Percentiles rank a stretch among this genome's conserved stretches.
phyloP scores from a whole-genome alignment of 2,113 vertebrate species.

The Naja naja region DNA sequence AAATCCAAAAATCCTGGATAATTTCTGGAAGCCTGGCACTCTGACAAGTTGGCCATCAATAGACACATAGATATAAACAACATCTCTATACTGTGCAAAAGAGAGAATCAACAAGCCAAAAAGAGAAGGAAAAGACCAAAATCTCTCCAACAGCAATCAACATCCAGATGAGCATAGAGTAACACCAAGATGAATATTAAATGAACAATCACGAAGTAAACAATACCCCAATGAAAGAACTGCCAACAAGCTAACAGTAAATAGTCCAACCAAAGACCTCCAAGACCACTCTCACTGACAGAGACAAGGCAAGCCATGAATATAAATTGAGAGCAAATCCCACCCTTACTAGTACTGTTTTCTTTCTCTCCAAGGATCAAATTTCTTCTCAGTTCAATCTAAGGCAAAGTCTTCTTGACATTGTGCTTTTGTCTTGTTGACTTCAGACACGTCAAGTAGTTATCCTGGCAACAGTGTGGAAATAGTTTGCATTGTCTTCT shows the following conservation, averaged over 20 bases:
- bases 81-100: not conserved
- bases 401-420: not conserved
- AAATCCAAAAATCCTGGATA: not conserved
- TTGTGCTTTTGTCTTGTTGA: not conserved
- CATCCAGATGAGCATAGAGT: not conserved
- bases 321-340: not conserved
- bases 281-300: no score
- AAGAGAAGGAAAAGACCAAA: not conserved
- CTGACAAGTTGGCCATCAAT: not conserved
- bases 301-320: not conserved
- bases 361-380: not conserved
- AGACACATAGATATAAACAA: not conserved
- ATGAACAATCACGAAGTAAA: not conserved
- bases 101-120: not conserved
- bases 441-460: not conserved
- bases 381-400: not conserved
- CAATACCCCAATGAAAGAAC: not conserved
- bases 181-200: not conserved
- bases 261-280: not conserved
- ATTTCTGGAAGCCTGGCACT: not conserved
- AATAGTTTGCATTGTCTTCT: not conserved
- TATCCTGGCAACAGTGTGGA: not conserved
- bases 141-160: not conserved
- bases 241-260: not conserved
- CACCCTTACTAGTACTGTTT: not conserved